A percentile compares a stretch with the other conserved stretches of the same genome.
Conservation (phyloP, 2,888 invertebrate genomes). For the Drosophila cognata region DNA sequence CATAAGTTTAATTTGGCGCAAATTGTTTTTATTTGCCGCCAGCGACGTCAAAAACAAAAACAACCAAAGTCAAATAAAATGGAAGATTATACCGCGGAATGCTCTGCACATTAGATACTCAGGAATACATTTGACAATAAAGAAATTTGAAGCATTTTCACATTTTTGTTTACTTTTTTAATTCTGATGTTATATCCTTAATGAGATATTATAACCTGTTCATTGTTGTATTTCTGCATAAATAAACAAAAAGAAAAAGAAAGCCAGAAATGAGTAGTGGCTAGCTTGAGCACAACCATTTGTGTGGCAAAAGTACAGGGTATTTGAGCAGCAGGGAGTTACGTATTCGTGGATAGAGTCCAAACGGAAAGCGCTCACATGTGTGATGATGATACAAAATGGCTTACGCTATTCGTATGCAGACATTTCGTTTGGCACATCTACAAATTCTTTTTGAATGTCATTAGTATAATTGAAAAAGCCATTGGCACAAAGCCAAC, state of each 20-base stretch:
- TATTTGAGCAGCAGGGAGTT: conserved; percentile 22
- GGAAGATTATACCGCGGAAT: conserved; percentile 11
- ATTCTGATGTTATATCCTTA: not conserved
- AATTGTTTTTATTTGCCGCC: conserved; percentile 78
- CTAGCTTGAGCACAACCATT: not conserved
- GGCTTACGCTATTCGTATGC: conserved; percentile 58
- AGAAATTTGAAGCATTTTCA: not conserved
- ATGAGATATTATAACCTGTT: not conserved
- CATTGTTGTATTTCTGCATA: not conserved
- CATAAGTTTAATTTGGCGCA: conserved; percentile 82
- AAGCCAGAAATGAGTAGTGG: not conserved
- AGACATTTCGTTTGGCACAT: conserved; percentile 72
- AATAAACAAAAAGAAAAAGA: not conserved
- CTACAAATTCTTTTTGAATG: conserved; percentile 79
- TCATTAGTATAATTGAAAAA: conserved; percentile 80
- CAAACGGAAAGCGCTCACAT: conserved; percentile 38
- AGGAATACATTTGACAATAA: not conserved
- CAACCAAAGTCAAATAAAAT: conserved; percentile 48
- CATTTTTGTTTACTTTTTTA: not conserved
- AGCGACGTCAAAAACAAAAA: conserved; percentile 64
- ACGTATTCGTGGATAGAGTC: conserved; percentile 14
- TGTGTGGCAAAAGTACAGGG: not conserved
- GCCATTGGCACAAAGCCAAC: conserved; percentile 75
- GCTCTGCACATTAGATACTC: conserved; percentile 19
- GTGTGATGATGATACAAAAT: conserved; percentile 64